A percentile compares a stretch with the other conserved stretches of the same genome.
Conservation (phyloP, 2,888 invertebrate genomes). For the Hypsopygia costalis region DNA sequence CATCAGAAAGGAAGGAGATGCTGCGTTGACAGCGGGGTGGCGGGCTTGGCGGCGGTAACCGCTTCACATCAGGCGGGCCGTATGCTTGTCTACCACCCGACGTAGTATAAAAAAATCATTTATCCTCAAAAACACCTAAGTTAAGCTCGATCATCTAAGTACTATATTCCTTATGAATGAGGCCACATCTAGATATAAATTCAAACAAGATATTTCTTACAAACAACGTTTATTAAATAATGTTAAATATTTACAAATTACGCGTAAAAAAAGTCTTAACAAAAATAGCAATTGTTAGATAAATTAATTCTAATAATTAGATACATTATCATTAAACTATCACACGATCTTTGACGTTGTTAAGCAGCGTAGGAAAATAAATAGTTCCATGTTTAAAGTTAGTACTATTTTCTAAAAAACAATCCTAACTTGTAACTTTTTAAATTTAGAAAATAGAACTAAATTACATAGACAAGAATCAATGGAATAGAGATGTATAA, state of each 20-base stretch:
- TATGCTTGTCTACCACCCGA: too few species aligned
- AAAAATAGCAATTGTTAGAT: slow-evolving; percentile 36
- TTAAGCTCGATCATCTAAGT: too few species aligned
- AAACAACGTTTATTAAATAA: slow-evolving; percentile 49
- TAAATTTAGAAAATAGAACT: not conserved
- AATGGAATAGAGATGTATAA: slow-evolving; percentile 13
- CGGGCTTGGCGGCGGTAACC: too few species aligned
- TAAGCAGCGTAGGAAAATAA: slow-evolving; percentile 11
- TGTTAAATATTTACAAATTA: slow-evolving; percentile 52
- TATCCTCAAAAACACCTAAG: too few species aligned
- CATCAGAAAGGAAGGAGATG: too few species aligned
- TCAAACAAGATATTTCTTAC: slow-evolving; percentile 29
- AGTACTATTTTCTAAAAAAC: not conserved
- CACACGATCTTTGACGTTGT: slow-evolving; percentile 36
- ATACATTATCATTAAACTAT: slow-evolving; percentile 26
- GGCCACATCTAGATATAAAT: not conserved
- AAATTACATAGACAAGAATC: slow-evolving; percentile 6
- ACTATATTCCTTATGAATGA: too few species aligned
- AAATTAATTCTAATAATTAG: slow-evolving; percentile 22
- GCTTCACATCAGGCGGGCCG: too few species aligned
- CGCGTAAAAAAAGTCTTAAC: slow-evolving; percentile 43
- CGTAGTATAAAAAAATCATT: too few species aligned
- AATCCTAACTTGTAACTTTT: not conserved
- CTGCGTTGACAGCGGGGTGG: too few species aligned
- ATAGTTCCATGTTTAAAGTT: slow-evolving; percentile 1